A percentile compares a stretch with the other conserved stretches of the same genome.
Conservation (phyloP, 1,140 invertebrate species). For the Drosophila bipectinata region DNA sequence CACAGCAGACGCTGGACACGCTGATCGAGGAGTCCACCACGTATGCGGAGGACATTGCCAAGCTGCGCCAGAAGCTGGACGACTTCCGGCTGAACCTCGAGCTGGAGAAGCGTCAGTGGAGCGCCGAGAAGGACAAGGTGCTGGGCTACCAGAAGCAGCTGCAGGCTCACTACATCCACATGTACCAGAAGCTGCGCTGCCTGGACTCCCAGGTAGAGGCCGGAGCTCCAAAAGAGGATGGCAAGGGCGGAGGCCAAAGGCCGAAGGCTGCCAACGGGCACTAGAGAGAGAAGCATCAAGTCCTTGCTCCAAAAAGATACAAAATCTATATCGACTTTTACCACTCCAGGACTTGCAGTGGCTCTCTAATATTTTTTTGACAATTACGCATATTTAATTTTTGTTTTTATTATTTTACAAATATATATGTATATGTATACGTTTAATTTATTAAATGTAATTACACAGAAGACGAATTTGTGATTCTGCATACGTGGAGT, state of each 20-base stretch:
- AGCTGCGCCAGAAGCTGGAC: conserved; percentile 72
- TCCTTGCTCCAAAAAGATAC: too few relatives aligned
- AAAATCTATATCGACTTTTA: too few relatives aligned
- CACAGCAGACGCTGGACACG: conserved; percentile 67
- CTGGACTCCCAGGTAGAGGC: conserved; percentile 50
- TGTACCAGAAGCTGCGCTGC: conserved; percentile 81
- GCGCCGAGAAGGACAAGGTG: conserved; percentile 78
- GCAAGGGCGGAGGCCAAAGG: not conserved
- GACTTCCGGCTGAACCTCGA: conserved; percentile 77
- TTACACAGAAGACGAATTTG: conserved; percentile 50
- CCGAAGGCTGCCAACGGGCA: conserved; percentile 23
- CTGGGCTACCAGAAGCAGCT: conserved; percentile 77
- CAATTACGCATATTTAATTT: conserved; percentile 44
- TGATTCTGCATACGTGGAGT: conserved; percentile 39
- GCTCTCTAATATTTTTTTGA: conserved; percentile 38
- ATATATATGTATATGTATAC: conserved; percentile 23
- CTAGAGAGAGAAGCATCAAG: conserved; percentile 1
- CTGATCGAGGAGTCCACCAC: conserved; percentile 78
- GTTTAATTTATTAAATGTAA: conserved; percentile 61
- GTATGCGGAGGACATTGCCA: conserved; percentile 79
- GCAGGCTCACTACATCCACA: conserved; percentile 80
- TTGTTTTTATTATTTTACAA: conserved; percentile 55
- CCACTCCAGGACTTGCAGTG: too few relatives aligned
- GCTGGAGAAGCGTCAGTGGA: conserved; percentile 80
- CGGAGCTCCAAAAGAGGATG: not conserved